Evolutionary conservation across 2,888 invertebrate species (phyloP), one percentile per base, ranked within the genome.

Genomic region (Spialia ferax): DNA sequence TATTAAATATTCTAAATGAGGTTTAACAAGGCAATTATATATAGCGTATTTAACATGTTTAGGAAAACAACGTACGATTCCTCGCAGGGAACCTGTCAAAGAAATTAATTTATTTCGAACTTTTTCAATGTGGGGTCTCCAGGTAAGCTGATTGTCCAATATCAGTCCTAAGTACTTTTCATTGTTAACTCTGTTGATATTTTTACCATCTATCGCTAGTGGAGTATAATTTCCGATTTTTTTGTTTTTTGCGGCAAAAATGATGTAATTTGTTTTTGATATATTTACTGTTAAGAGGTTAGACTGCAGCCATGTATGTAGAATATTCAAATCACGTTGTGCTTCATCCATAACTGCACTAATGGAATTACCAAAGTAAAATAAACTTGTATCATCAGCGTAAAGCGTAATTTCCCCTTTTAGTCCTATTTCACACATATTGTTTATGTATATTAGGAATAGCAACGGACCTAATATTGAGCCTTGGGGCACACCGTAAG

Each of bases 61-160:
- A 32, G 32, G 32, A 8, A 32, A 32, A 32, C 32, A 32, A 32
- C 32, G 32, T 8, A 32, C 32, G 10, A 32, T 32, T 7, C 32
- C 32, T 7, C 32, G 32, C 2, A 32, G 10, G 8, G 10, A 32
- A 32, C 32, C 32, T 32, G 10, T 32, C 32, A 32, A 32, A 32
- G 32, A 32, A 32, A 10, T 32, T 32, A 32, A 32, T 32, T 32
- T 32, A 32, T 10, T 32, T 10, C 10, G 32, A 32, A 32, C 32
- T 32, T 54, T 66, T n/a, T 59, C 59, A 3, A 59, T 54, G 23
- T 66, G 65, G 3, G 59, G 57, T 42, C 60, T 35, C 65, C 65
- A 59, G 13, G 35, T 59, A 0, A 66, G 59, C 1, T 52, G n/a
- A 1, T 15, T 50, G 15, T 66, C 65, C 11, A 66, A 8, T 11